Evolutionary conservation across 2,797 vertebrate genomes (phyloP), one percentile per base, ranked within the genome.

Genomic region (Oophaga sylvatica): DNA sequence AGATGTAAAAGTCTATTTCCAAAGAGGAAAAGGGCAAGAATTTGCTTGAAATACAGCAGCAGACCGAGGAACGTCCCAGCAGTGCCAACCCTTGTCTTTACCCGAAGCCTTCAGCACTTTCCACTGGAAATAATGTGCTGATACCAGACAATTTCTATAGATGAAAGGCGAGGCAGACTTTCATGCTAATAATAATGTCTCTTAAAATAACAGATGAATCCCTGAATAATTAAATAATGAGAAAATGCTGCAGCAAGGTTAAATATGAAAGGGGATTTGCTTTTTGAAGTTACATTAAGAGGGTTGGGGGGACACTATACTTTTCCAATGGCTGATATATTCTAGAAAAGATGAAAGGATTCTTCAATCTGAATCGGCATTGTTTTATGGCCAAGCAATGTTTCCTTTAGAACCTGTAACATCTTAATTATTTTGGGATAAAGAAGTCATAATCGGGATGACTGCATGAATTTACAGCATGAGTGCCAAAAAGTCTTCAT

Each of bases 161-260:
- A 85, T 88, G 83, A 88, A 85, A 88, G 87, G 19, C 12, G 57
- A 60, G 62, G 70, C 65, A 17, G 73, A 75, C 82, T 88, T 84
- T 88, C 82, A 88, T 84, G 81, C 73, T 88, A 88, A 84, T 84
- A 88, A 84, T 84, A 87, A 83, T 29, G 17, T 78, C 87, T 84
- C 87, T 87, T 87, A 87, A 87, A 83, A 87, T 87, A 87, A 87
- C 81, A 83, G 82, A 84, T 53, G 65, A 84, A 77, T 71, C 57
- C 81, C 81, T 80, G 87, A 83, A 88, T 88, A 88, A 88, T 88
- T 88, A 84, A 88, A 84, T 84, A 80, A 88, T 75, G 76, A 70
- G 81, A 80, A 84, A 84, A 80, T 71, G 87, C 75, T 88, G 53
- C 76, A 71, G 41, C 76, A 80, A 79, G 87, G 82, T 88, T 80